These are phyloP conservation scores for Gadus macrocephalus DNA, from an alignment of 2,113 vertebrate species.

Conservation along the genomic window DNA sequence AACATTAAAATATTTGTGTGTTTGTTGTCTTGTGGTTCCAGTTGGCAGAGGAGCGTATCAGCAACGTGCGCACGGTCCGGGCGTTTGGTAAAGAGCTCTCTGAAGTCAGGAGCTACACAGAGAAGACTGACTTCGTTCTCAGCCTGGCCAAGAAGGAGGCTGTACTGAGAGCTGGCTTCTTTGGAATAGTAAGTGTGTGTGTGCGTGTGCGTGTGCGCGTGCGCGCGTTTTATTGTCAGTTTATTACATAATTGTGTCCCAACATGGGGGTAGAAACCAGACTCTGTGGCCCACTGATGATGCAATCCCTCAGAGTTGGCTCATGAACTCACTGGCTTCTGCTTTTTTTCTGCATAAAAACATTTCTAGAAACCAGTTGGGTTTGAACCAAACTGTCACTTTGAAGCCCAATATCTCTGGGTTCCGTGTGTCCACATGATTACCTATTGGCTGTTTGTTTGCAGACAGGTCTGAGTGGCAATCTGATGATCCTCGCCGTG, in stretches of 20 bases:
- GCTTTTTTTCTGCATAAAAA: not conserved
- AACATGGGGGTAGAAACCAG: not conserved
- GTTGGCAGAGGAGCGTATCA: slow-evolving; percentile 95
- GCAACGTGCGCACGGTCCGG: slow-evolving; percentile 91
- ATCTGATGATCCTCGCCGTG: slow-evolving; percentile 90
- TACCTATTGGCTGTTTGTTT: slow-evolving; percentile 21
- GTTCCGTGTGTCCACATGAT: not conserved
- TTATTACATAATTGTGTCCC: not conserved
- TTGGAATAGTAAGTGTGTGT: slow-evolving; percentile 81
- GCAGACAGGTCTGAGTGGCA: slow-evolving; percentile 91
- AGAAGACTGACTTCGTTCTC: slow-evolving; percentile 78
- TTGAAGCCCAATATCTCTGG: not conserved
- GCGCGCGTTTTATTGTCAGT: not conserved
- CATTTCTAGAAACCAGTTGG: too few species aligned
- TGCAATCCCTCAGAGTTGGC: slow-evolving; percentile 7
- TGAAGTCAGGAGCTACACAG: slow-evolving; percentile 79
- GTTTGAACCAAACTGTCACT: too few species aligned
- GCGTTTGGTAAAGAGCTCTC: slow-evolving; percentile 90
- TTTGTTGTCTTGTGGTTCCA: slow-evolving; percentile 40
- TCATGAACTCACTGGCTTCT: slow-evolving; percentile 32
- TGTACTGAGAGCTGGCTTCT: slow-evolving; percentile 83
- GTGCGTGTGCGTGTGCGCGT: slow-evolving; percentile 3
- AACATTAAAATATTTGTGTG: not conserved
- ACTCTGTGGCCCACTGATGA: not conserved
- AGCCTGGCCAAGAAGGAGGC: slow-evolving; percentile 84